Conservation (phyloP, 2,888 invertebrate species). For the Meiosimyza platycephala region DNA sequence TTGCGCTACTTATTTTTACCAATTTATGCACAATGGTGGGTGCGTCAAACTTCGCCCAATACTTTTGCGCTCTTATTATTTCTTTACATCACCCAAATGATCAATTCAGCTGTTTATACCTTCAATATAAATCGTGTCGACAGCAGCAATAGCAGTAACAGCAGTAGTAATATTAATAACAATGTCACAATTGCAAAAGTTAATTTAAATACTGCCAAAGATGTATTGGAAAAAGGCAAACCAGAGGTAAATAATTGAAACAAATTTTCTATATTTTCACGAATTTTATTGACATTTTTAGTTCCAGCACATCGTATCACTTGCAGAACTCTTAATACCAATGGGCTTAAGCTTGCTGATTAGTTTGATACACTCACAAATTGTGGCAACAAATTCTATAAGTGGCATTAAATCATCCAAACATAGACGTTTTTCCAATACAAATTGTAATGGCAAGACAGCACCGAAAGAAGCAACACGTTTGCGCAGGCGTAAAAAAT, state of each 20-base stretch:
- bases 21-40: conserved; percentile 89
- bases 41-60: conserved; percentile 83
- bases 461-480: conserved; percentile 51
- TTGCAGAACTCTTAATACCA: conserved; percentile 80
- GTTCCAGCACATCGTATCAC: conserved; percentile 70
- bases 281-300: conserved; percentile 33
- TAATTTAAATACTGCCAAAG: conserved; percentile 16
- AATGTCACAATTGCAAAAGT: conserved; percentile 30
- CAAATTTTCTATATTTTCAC: conserved; percentile 3
- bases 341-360: conserved; percentile 78
- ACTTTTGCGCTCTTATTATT: conserved; percentile 80
- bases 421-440: conserved; percentile 59
- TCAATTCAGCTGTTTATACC: conserved; percentile 67
- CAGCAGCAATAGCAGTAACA: neutral
- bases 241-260: conserved; percentile 42
- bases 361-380: conserved; percentile 84
- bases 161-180: conserved; percentile 16
- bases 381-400: conserved; percentile 75
- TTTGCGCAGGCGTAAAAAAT: conserved; percentile 60
- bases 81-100: conserved; percentile 81
- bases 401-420: conserved; percentile 54
- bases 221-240: conserved; percentile 37
- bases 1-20: conserved; percentile 87
- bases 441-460: conserved; percentile 50
- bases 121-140: conserved; percentile 60